These are phyloP conservation scores for Centrocercus urophasianus DNA, from an alignment of 2,113 vertebrate species.

Conservation along the genomic window DNA sequence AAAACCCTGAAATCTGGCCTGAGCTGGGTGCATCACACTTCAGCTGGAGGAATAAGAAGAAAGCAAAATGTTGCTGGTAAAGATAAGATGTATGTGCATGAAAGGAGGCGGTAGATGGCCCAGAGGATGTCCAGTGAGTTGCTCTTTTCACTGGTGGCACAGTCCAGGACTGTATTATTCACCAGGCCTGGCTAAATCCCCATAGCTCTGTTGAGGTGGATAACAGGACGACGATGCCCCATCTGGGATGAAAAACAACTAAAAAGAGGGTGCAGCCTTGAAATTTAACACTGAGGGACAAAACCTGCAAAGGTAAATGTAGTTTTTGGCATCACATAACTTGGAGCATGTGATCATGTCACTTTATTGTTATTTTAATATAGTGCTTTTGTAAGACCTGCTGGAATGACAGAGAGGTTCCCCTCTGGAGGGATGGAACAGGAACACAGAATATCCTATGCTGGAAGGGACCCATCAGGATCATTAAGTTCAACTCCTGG, in stretches of 20 bases:
- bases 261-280: accelerated
- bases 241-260: background rate
- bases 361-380: background rate
- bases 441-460: too few relatives aligned
- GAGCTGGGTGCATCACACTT: background rate
- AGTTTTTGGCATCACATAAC: background rate
- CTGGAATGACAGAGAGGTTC: background rate
- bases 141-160: background rate
- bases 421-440: background rate
- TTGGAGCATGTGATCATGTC: background rate
- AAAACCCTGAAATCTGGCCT: background rate
- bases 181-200: background rate
- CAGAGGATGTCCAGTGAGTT: background rate
- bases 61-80: conserved; percentile 16
- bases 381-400: background rate
- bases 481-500: too few relatives aligned
- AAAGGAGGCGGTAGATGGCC: background rate
- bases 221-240: background rate
- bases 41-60: conserved; percentile 1
- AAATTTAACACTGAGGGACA: background rate
- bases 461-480: too few relatives aligned
- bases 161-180: background rate
- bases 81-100: background rate
- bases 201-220: background rate
- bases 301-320: background rate